phyloP scores from a whole-genome alignment of 2,888 invertebrate species.

The Mythimna vitellina region DNA sequence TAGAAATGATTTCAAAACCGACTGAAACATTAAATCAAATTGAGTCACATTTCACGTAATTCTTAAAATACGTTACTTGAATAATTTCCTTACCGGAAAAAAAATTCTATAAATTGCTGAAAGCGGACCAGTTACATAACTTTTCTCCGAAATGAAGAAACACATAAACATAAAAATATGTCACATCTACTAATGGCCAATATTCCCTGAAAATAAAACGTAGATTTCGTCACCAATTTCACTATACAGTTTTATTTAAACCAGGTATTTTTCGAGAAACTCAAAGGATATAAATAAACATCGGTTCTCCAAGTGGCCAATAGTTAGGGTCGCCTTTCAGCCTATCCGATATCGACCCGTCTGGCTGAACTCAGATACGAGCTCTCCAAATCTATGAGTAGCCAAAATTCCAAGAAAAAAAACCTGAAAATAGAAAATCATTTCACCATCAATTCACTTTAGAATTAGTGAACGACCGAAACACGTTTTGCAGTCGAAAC shows the following conservation, averaged over 20 bases:
- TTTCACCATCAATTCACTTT: slow-evolving; percentile 1
- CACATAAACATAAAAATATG: neutral
- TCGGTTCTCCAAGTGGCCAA: neutral
- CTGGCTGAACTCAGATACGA: no score
- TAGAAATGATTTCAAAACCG: neutral
- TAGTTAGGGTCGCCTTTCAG: no score
- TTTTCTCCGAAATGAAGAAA: slow-evolving; percentile 9
- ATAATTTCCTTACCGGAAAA: slow-evolving; percentile 24
- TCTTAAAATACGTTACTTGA: neutral
- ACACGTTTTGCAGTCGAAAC: no score
- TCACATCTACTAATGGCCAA: neutral
- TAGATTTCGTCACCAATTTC: neutral
- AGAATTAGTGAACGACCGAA: no score
- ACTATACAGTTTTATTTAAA: neutral
- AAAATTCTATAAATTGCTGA: neutral
- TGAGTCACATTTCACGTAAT: neutral
- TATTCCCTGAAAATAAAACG: neutral
- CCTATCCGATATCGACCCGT: no score
- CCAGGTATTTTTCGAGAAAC: neutral
- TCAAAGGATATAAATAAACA: neutral
- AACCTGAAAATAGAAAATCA: neutral
- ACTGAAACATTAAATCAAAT: neutral
- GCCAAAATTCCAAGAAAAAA: neutral
- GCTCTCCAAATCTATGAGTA: no score
- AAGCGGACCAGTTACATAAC: neutral